Conservation (phyloP, 1,140 invertebrate genomes). For the Drosophila guanche region DNA sequence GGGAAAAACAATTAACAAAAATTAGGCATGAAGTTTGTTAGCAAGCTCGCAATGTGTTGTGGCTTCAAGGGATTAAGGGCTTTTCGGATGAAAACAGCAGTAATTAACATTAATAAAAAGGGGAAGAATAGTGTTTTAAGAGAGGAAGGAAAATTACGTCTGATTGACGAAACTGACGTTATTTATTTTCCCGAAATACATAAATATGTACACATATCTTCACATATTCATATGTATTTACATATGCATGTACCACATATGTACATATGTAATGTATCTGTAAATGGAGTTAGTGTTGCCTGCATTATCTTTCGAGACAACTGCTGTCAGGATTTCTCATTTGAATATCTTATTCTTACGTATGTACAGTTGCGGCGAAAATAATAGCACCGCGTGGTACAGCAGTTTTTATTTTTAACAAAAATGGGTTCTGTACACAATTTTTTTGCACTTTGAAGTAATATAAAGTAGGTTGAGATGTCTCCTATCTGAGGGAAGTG, state of each 20-base stretch:
- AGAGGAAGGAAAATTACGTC: constrained; percentile 3
- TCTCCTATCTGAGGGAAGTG: no score
- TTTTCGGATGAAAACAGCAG: constrained; percentile 44
- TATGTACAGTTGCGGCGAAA: no score
- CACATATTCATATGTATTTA: no score
- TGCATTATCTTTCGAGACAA: constrained; percentile 61
- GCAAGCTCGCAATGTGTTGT: constrained; percentile 58
- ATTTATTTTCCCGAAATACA: constrained; percentile 27
- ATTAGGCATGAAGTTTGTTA: constrained; percentile 68
- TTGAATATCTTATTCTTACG: no score
- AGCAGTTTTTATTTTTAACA: no score
- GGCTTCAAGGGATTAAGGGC: constrained; percentile 60
- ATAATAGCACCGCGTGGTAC: no score
- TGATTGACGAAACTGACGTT: constrained; percentile 30
- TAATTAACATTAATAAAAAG: constrained; percentile 73
- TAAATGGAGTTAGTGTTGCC: constrained; percentile 53
- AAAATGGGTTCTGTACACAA: no score
- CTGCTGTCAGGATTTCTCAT: constrained; percentile 21
- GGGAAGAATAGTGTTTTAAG: constrained; percentile 24
- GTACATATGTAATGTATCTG: background rate
- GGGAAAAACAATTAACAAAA: constrained; percentile 66
- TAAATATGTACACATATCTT: no score
- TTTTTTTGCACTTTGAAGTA: no score
- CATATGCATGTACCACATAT: background rate
- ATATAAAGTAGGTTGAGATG: no score